Evolutionary conservation across 2,113 vertebrate species (phyloP), one percentile per base, ranked within the genome.

Genomic region (Himantopus leucocephalus): DNA sequence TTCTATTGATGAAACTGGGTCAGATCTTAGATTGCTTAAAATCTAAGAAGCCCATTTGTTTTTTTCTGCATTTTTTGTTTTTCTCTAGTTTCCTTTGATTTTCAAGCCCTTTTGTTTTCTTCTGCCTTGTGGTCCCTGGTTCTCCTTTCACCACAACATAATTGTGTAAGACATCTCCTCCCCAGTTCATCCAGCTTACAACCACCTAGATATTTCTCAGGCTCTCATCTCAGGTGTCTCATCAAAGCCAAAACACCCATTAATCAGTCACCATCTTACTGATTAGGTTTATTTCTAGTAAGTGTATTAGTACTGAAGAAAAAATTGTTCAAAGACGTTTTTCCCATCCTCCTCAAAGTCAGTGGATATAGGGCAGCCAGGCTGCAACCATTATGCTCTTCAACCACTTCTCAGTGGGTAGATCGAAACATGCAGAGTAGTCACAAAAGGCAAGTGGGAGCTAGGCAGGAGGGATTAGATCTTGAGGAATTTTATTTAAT

Each of bases 401-500:
- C 63, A 64, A 43, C 45, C 35, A 70, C 83, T 91, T 89, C 85
- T 77, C 91, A 89, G 52, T 80, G 77, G 63, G 85, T 79, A 79
- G 85, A 56, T 2, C 1, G 41, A 88, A 90, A 85, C 84, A 73
- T 23, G 55, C 90, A 73, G 85, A 85, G 67, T 20, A 71, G 79
- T 84, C 88, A 94, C 83, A 95, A 94, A 96, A 91, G 88, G 64
- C 76, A 89, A 94, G 86, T 29, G 90, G 58, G 47, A 88, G 53
- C 71, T 45, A 50, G 68, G 82, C 58, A 59, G 94, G 75, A 90
- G 78, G 63, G 78, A 90, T 92, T 96, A 86, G 64, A 30, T 52
- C 86, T 66, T 91, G 64, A 92, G 82, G 85, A 95, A 95, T 92
- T 96, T 90, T 90, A 83, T 92, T 95, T 90, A 90, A 95, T 94